phyloP scores from a whole-genome alignment of 2,113 vertebrate species.

The Ibidorhyncha struthersii region DNA sequence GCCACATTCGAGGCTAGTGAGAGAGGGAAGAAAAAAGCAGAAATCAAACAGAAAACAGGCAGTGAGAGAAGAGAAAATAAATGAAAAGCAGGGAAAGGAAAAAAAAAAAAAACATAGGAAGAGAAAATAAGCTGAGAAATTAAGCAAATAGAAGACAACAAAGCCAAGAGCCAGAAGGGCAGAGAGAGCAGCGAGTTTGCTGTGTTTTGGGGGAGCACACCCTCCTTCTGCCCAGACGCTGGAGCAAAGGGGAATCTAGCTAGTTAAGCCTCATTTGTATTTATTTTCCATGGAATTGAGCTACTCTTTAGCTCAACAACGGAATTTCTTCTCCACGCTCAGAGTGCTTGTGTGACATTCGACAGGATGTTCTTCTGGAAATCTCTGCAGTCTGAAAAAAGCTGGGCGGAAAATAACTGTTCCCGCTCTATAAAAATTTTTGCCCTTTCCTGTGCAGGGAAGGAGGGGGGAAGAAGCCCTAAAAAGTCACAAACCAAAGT shows the following conservation, averaged over 20 bases:
- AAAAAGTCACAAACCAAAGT: background rate
- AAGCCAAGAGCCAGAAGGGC: background rate
- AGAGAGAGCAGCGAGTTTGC: background rate
- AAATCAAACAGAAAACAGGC: background rate
- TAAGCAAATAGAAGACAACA: background rate
- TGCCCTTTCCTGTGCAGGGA: background rate
- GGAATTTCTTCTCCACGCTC: background rate
- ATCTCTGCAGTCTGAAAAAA: background rate
- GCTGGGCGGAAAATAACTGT: background rate
- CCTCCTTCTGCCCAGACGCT: background rate
- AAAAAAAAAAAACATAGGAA: background rate
- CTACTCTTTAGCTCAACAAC: background rate
- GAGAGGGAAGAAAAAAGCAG: background rate
- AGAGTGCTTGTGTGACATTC: background rate
- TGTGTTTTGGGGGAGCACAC: background rate
- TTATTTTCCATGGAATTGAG: background rate
- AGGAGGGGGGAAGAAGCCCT: background rate
- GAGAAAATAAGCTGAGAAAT: background rate
- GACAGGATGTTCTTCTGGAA: slow-evolving; percentile 4
- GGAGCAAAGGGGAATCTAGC: background rate
- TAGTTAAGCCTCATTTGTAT: background rate
- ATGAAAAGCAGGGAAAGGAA: background rate
- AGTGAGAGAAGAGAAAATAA: background rate
- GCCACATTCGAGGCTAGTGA: background rate
- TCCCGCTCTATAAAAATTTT: background rate